Evolutionary conservation across 2,797 vertebrate species (phyloP), one percentile per base, ranked within the genome.

Genomic region (Thaleichthys pacificus): DNA sequence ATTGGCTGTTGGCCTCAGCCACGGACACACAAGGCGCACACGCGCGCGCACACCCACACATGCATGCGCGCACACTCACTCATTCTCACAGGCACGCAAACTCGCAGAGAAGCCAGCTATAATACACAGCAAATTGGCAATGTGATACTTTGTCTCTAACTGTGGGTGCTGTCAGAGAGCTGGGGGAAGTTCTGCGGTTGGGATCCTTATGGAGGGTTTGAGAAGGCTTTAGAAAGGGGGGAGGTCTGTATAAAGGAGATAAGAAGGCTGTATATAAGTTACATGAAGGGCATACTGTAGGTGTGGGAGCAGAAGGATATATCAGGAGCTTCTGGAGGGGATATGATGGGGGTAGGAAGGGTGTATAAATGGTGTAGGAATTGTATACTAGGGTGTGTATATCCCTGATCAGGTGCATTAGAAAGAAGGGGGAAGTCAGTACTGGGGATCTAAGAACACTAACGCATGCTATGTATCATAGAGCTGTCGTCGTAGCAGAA

Each of bases 1-100:
- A 79, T 84, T 88, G 82, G 77, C 80, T 85, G 77, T 80, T 78
- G 77, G 76, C 75, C 63, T 38, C 57, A 28, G 82, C 69, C 70
- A 69, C 77, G 68, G 35, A 68, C 21, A 3, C 32, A 6, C 42
- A 15, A 28, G 4, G 1, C 47, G 19, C 22, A n/a, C n/a, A 47
- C 32, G n/a, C 57, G 21, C 32, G 26, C 57, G 19, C 60, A 57
- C 56, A 51, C 69, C 42, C 58, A 72, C 74, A 66, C 75, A 47
- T 71, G 66, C 64, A 56, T 47, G 12, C 28, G 30, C 38, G 38
- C 38, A 42, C 38, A 42, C 8, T 42, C 38, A 42, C 9, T 42
- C 38, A 11, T 42, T 42, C 38, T 2, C 24, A 66, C 32, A 35
- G 5, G 5, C 61, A 21, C 60, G 30, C 2, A 38, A 4, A 42